Base-by-base conservation (phyloP, 2,888 invertebrate genomes). In the Melitaea athalia region DNA sequence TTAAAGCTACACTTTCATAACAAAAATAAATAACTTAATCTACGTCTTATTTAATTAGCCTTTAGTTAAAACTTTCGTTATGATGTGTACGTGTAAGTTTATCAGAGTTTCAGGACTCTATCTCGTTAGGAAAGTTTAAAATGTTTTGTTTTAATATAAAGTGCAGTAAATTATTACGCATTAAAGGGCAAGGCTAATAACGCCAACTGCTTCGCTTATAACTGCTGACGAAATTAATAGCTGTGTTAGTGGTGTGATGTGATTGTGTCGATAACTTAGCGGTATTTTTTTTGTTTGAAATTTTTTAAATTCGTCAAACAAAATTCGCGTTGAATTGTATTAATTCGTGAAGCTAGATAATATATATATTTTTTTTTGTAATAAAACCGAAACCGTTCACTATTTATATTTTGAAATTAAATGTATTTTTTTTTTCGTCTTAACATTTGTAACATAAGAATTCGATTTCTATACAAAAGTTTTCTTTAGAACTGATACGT, bases 121-220 rank as follows among this genome's bases (percentile, higher is more conserved):
- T 79, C 78, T 82, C 82, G 83, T 85, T 83, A 84, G 81, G 78
- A 83, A 89, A 89, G 85, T 90, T 91, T 89, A 87, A 88, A 91
- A 84, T 87, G 88, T 89, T 91, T 89, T 89, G 88, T 88, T 87
- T 71, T 88, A 88, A 88, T 90, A 89, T 88, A 85, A 88, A 87
- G 85, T 88, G 89, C 87, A 90, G 88, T 91, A 91, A 91, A 91
- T 91, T 90, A 91, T 90, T 85, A 88, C 86, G 84, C 85, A 89
- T 91, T 91, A 89, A 90, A 86, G 89, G 91, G 88, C 87, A 81
- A 71, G 85, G 89, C 89, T 89, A 90, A 91, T 91, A 91, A 88
- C 85, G 81, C 84, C 87, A 85, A 88, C 88, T 88, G 87, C 85
- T 83, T 85, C 86, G 88, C 87, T 89, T 88, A 88, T 85, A 86